Base-by-base conservation (phyloP, 2,113 vertebrate species). In the Scatophagus argus region DNA sequence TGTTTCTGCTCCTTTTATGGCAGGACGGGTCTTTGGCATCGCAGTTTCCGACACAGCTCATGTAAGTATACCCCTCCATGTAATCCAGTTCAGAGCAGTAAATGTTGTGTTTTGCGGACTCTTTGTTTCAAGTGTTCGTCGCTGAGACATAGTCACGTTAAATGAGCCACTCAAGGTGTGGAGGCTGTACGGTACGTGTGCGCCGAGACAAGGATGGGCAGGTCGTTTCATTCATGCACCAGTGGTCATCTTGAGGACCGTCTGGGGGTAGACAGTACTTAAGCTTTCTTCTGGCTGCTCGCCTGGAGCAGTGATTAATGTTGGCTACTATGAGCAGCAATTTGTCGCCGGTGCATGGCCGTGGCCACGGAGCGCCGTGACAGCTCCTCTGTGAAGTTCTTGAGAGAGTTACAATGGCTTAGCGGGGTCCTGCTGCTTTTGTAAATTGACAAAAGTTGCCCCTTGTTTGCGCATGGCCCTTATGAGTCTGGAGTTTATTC, bases 41-140 rank as follows among this genome's bases (percentile, higher is more conserved):
- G 84, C 96, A 97, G 71, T 99, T 99, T 81, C 97, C 97, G 8
- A 94, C 96, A 7, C 92, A 96, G 77, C 92, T 94, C 90, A 96
- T 96, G 97, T 98, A 95, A 97, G 97, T 97, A 90, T 13, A 56
- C n/a, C 3, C 36, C 34, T 36, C 6, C 27, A n/a, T 54, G 0
- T 87, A 87, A 82, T 89, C 82, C 83, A 31, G 29, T 76, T 60
- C 55, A 25, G 11, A 47, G 38, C 76, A 70, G 19, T 13, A 11
- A 12, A 72, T 58, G 49, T 25, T 49, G 1, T 32, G 51, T 12
- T 43, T 36, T 41, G 39, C 67, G n/a, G n/a, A n/a, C n/a, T n/a
- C n/a, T n/a, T n/a, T n/a, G n/a, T n/a, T 54, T 41, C n/a, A 69
- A 58, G 69, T 27, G 69, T 51, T 51, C n/a, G 21, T 32, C 29